Evolutionary conservation across 2,888 invertebrate genomes (phyloP), one percentile per base, ranked within the genome.

Genomic region (Lasioglossum malachurum): DNA sequence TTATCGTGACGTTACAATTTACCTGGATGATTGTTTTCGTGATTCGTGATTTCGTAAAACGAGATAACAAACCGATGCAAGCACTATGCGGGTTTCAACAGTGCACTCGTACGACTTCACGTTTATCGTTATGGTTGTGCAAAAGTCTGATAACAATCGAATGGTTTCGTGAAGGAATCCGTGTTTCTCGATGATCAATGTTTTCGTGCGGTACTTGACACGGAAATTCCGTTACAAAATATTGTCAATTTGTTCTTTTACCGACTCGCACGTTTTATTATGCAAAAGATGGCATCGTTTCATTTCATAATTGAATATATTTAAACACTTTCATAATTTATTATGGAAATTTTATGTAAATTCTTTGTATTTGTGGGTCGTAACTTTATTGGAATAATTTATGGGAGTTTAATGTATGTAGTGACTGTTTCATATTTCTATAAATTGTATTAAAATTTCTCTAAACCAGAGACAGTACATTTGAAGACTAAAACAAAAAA

Each of bases 1-100:
- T 46, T 83, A 76, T 76, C 78, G 14, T 7, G 4, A 67, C 16
- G 19, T 57, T 10, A 35, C 19, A 31, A 35, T 67, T 73, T 76
- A 44, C 19, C 27, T 14, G 44, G 81, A 73, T 44, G 38, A 83
- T 82, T 80, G 38, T 23, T 27, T 73, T 77, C 64, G 7, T 27
- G 75, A 82, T 73, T 74, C 64, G 16, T 27, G 75, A 82, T 77
- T 82, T 82, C 73, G 76, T n/a, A 69, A 82, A 76, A 19, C 41
- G 19, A 5, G 41, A 72, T 81, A 60, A 53, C 19, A 53, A 53
- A 67, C 73, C 82, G 72, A 41, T 80, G 75, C 31, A 72, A 27
- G 31, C 67, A 41, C 41, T 38, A n/a, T 1, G 1, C 5, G 10
- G 10, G 41, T 71, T 41, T 71, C 35, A 38, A 41, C 71, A 57